Base-by-base conservation (phyloP, 2,888 invertebrate genomes). In the Amphimallon solstitiale region DNA sequence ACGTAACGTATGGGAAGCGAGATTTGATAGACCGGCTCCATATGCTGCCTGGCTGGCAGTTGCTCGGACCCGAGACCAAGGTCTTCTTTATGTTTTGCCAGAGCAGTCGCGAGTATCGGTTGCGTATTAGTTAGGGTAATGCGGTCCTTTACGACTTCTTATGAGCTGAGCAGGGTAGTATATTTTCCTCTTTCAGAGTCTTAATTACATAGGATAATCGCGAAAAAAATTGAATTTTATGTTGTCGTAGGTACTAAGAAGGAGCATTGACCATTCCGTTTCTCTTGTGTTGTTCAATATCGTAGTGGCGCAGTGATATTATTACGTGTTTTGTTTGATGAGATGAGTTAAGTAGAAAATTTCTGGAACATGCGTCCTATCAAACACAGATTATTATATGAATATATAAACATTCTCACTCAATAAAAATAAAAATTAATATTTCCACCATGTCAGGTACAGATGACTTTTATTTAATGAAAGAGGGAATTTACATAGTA, bases 151-250 rank as follows among this genome's bases (percentile, higher is more conserved):
- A 59, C 45, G 56, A 45, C 38, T 54, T 17, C 54, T 54, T 40
- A 21, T 12, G 21, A 7, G n/a, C 38, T 7, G 10, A 38, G 38
- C 21, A 38, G 38, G 38, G 21, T 29, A 15, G 43, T 34, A 45
- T 59, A 59, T 34, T 59, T 45, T 45, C 34, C 15, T 34, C 43
- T 59, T 56, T 59, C 29, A 15, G 56, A 59, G 23, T 59, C 56
- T 45, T 59, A 59, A 59, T 59, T 45, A 29, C 15, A 14, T 0
- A 29, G 23, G 43, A 38, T 35, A 51, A 48, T 35, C 35, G 17
- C n/a, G 51, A 35, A 51, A 35, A 51, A 17, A 10, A 12, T n/a
- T 19, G 35, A 35, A 15, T 35, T 51, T 12, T 35, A 17, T 35
- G 51, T 37, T 35, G 5, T 21, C 48, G 9, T 15, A 7, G 34